Evolutionary conservation across 2,888 invertebrate species (phyloP).

Genomic region (Gasteruption jaculator): DNA sequence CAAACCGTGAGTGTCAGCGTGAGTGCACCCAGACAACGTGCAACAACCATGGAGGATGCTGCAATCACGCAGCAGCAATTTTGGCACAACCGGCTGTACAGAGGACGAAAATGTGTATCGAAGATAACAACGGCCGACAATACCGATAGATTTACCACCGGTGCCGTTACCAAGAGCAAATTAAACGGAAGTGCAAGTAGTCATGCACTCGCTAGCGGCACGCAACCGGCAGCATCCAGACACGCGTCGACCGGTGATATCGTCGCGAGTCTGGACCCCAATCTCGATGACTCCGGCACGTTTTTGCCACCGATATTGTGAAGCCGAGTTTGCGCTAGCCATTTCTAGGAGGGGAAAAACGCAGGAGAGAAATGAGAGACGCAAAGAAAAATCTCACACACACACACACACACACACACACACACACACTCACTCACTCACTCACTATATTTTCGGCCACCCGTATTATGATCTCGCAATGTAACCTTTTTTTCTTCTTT

Average conservation of each 20-base stretch:
- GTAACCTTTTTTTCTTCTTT: too few relatives aligned
- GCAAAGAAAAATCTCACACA: background rate
- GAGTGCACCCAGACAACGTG: slow-evolving; percentile 53
- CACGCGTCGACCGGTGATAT: slow-evolving; percentile 52
- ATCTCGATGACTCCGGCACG: slow-evolving; percentile 61
- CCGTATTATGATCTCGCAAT: too few relatives aligned
- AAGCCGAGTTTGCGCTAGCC: slow-evolving; percentile 48
- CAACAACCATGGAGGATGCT: slow-evolving; percentile 52
- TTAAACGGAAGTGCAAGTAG: slow-evolving; percentile 49
- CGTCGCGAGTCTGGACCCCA: slow-evolving; percentile 53
- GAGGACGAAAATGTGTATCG: slow-evolving; percentile 44
- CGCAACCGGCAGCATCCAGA: slow-evolving; percentile 43
- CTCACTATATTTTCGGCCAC: too few relatives aligned
- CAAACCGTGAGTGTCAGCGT: slow-evolving; percentile 37
- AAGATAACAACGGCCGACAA: slow-evolving; percentile 40
- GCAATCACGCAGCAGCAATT: slow-evolving; percentile 48
- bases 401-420: too few relatives aligned
- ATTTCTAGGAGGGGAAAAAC: slow-evolving; percentile 45
- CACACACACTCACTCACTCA: too few relatives aligned
- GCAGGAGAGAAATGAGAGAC: background rate
- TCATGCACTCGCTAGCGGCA: slow-evolving; percentile 44
- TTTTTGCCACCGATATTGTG: slow-evolving; percentile 63
- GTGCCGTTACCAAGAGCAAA: slow-evolving; percentile 43
- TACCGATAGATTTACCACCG: slow-evolving; percentile 28
- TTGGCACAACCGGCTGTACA: slow-evolving; percentile 49